These are phyloP conservation scores for Patella ulyssiponensis DNA, from an alignment of 2,888 invertebrate genomes.

Conservation along the genomic window DNA sequence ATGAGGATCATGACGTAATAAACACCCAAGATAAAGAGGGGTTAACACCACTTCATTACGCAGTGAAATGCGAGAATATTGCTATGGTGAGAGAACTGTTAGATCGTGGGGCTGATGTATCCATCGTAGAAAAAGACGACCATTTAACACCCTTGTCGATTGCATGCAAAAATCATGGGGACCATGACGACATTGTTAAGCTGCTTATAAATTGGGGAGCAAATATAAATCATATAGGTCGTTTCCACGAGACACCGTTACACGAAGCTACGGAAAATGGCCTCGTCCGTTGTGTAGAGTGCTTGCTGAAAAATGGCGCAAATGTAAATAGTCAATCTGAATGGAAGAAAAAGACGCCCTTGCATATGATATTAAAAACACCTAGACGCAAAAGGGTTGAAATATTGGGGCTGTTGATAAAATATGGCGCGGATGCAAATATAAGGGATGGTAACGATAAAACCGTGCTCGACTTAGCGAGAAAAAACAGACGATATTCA, in stretches of 20 bases:
- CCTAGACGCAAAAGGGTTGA: neutral
- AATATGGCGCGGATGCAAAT: neutral
- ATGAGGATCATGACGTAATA: neutral
- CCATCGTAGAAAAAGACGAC: neutral
- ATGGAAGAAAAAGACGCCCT: neutral
- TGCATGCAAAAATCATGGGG: neutral
- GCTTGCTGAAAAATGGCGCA: neutral
- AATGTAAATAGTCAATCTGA: neutral
- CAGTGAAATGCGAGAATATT: neutral
- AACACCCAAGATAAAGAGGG: neutral
- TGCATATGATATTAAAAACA: neutral
- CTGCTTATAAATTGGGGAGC: neutral
- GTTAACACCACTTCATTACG: neutral
- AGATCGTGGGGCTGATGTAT: neutral
- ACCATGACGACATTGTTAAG: neutral
- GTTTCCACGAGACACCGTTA: neutral
- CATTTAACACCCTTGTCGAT: neutral
- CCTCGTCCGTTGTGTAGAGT: neutral
- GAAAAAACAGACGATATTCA: too few species aligned
- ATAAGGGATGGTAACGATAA: neutral
- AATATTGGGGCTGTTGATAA: neutral
- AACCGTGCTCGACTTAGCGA: neutral
- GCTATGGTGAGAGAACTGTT: neutral
- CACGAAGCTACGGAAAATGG: neutral
- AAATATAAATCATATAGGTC: neutral